These are phyloP conservation scores for Pituophis catenifer DNA, from an alignment of 2,113 vertebrate genomes.

Conservation along the genomic window DNA sequence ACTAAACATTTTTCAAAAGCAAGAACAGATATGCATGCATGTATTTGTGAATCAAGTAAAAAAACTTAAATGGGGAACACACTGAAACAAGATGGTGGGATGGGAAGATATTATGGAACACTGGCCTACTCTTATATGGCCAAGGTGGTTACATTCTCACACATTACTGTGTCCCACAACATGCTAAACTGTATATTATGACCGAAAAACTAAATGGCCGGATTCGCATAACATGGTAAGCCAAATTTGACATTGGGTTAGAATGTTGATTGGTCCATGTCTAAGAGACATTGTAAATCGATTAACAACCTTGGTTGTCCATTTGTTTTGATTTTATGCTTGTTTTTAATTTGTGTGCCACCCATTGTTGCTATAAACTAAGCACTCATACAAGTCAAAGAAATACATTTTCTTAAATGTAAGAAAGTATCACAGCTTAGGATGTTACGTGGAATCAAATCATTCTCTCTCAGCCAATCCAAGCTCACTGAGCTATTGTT, in stretches of 20 bases:
- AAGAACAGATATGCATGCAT: neutral
- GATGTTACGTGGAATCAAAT: neutral
- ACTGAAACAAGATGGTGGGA: neutral
- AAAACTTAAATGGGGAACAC: neutral
- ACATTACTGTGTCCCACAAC: neutral
- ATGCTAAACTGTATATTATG: neutral
- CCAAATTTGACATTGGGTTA: neutral
- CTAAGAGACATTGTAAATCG: neutral
- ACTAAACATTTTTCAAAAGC: neutral
- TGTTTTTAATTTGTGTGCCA: neutral
- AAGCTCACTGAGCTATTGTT: neutral
- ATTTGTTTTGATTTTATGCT: neutral
- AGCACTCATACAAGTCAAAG: neutral
- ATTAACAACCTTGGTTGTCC: neutral
- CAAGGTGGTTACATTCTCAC: neutral
- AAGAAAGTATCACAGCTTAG: neutral
- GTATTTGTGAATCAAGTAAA: neutral
- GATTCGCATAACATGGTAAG: neutral
- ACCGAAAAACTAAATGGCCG: neutral
- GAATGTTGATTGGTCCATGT: neutral
- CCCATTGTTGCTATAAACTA: neutral
- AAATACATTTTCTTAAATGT: neutral
- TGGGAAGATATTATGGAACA: neutral
- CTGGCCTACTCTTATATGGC: neutral
- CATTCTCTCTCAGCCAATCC: neutral